Percentiles rank a stretch among this genome's conserved stretches.
phyloP scores from a whole-genome alignment of 2,113 vertebrate species.

The Tragulus kanchil region DNA sequence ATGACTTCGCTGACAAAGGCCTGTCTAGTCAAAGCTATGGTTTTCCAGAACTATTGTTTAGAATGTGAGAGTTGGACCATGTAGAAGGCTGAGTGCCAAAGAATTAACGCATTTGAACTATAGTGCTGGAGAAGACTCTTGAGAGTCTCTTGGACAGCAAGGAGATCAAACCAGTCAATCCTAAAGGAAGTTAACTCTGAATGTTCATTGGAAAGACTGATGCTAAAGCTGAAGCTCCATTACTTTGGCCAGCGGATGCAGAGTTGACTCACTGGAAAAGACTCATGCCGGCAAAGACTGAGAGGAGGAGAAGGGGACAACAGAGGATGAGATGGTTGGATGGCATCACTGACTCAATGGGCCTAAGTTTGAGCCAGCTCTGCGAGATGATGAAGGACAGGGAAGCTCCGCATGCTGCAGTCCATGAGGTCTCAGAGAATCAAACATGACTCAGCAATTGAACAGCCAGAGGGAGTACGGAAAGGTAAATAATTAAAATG shows the following conservation, averaged over 20 bases:
- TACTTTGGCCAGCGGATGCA: background rate
- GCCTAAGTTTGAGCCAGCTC: background rate
- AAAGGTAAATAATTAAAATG: slow-evolving; percentile 20
- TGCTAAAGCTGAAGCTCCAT: background rate
- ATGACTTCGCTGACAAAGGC: background rate
- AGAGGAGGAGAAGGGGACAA: background rate
- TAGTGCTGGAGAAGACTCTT: background rate
- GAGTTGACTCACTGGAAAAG: background rate
- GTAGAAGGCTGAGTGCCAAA: background rate
- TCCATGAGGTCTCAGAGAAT: background rate
- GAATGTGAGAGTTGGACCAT: background rate
- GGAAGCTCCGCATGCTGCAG: background rate
- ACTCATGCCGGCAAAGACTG: background rate
- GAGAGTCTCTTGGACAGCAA: background rate
- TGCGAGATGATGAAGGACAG: background rate
- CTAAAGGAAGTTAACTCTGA: background rate
- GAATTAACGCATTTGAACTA: background rate
- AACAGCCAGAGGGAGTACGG: background rate
- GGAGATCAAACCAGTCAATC: background rate
- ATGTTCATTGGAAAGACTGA: background rate
- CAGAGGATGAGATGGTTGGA: background rate
- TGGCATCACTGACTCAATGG: background rate
- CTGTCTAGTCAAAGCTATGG: background rate
- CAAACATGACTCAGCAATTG: background rate
- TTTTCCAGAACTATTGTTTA: background rate